Evolutionary conservation across 1,140 invertebrate species (phyloP).

Genomic region (Anoplophora glabripennis): DNA sequence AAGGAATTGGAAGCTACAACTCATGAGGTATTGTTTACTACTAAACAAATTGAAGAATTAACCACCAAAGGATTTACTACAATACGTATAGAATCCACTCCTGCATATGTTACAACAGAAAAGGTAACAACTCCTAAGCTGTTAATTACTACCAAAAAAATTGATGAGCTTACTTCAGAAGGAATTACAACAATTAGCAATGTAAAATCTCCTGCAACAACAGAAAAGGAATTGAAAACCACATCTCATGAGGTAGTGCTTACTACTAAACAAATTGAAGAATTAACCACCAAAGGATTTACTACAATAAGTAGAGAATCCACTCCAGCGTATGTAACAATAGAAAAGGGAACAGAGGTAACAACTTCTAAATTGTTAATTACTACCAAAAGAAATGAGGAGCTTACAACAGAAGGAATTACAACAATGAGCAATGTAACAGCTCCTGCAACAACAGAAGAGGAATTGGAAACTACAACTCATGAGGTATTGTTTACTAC

Average conservation of each 20-base stretch:
- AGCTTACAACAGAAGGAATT: neutral
- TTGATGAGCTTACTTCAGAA: neutral
- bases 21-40: neutral
- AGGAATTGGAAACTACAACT: neutral
- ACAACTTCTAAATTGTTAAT: slow-evolving; percentile 15
- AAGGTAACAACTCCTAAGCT: no score
- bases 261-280: slow-evolving; percentile 16
- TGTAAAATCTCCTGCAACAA: neutral
- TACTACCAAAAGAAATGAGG: neutral
- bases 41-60: no score
- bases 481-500: neutral
- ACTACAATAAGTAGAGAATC: neutral
- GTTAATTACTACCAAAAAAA: no score
- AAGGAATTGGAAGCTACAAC: no score
- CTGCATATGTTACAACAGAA: no score
- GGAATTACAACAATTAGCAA: no score
- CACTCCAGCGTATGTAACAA: neutral
- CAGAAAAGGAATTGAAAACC: neutral
- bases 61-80: no score
- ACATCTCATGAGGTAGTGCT: slow-evolving; percentile 9
- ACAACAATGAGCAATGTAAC: neutral
- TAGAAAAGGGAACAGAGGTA: neutral
- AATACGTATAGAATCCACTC: no score
- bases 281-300: slow-evolving; percentile 9
- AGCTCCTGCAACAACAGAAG: neutral